A percentile compares a stretch with the other conserved stretches of the same genome.
These are phyloP conservation scores for Lordiphosa clarofinis DNA, from an alignment of 1,140 invertebrate species.

Conservation along the genomic window DNA sequence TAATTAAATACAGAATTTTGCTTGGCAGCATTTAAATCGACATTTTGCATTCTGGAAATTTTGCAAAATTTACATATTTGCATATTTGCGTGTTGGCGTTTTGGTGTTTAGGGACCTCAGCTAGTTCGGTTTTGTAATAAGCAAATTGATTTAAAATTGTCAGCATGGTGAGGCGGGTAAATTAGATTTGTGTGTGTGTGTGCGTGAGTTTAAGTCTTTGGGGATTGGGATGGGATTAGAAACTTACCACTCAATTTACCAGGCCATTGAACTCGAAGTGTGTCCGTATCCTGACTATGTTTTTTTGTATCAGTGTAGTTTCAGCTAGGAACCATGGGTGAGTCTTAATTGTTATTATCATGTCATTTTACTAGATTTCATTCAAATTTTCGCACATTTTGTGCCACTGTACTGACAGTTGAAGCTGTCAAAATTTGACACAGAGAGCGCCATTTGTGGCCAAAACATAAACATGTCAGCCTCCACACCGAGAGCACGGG, in stretches of 20 bases:
- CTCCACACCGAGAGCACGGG: constrained; percentile 21
- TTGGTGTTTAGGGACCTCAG: constrained; percentile 28
- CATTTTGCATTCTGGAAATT: constrained; percentile 49
- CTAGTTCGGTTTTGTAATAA: constrained; percentile 58
- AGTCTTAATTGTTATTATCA: constrained; percentile 29
- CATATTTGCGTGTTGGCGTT: constrained; percentile 57
- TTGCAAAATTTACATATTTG: constrained; percentile 52
- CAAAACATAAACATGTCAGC: constrained; percentile 76
- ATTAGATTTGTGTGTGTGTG: constrained; percentile 48
- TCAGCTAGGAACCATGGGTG: constrained; percentile 64
- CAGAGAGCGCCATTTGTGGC: constrained; percentile 64
- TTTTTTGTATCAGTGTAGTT: constrained; percentile 51
- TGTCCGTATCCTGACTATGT: constrained; percentile 7
- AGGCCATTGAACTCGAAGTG: constrained; percentile 29
- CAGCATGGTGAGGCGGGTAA: constrained; percentile 52
- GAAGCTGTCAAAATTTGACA: constrained; percentile 66
- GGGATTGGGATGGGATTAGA: background rate
- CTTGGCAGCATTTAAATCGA: constrained; percentile 36
- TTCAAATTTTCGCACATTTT: constrained; percentile 24
- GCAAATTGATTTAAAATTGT: constrained; percentile 72
- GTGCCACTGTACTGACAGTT: constrained; percentile 69
- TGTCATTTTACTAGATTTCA: constrained; percentile 14
- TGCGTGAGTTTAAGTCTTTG: background rate
- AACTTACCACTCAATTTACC: constrained; percentile 61
- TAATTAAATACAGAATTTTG: constrained; percentile 62